A percentile compares a stretch with the other conserved stretches of the same genome.
These are phyloP conservation scores for Lepidurus couesii DNA, from an alignment of 1,140 invertebrate genomes.

Conservation along the genomic window DNA sequence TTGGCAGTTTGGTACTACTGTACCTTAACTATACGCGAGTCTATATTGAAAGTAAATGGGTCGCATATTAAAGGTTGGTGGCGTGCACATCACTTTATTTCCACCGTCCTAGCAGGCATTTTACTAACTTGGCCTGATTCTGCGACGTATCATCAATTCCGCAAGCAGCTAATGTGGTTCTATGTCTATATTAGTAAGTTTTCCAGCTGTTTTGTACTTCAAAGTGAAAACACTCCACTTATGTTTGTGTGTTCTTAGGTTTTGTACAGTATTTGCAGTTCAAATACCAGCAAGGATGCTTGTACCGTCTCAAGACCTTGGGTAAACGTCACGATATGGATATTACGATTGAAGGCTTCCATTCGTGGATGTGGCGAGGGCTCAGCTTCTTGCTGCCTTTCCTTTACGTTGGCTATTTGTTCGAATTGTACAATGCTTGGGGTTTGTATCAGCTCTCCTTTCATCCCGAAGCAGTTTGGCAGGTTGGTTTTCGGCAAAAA, in stretches of 20 bases:
- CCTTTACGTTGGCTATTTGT: constrained; percentile 87
- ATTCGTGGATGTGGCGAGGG: constrained; percentile 99
- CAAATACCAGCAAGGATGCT: constrained; percentile 89
- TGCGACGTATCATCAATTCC: constrained; percentile 79
- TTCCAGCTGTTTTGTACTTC: not conserved
- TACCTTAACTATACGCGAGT: constrained; percentile 96
- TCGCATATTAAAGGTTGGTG: constrained; percentile 94
- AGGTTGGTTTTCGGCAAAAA: constrained; percentile 53
- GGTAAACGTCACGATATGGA: constrained; percentile 97
- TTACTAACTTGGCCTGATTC: constrained; percentile 97
- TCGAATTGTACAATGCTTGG: constrained; percentile 93
- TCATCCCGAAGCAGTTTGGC: constrained; percentile 80
- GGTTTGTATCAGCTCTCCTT: constrained; percentile 69
- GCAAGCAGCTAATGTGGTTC: constrained; percentile 87
- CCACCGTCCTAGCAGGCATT: constrained; percentile 87
- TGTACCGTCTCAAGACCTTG: constrained; percentile 89
- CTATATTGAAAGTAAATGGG: constrained; percentile 89
- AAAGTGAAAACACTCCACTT: not conserved
- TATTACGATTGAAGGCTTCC: constrained; percentile 98
- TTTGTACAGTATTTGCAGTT: constrained; percentile 83
- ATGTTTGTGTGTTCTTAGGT: constrained; percentile 53
- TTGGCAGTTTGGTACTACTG: constrained; percentile 99
- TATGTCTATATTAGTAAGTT: constrained; percentile 83
- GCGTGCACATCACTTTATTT: constrained; percentile 97
- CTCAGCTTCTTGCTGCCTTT: constrained; percentile 93